A percentile compares a stretch with the other conserved stretches of the same genome.
Evolutionary conservation across 2,113 vertebrate genomes (phyloP).

Genomic region (Accipiter virgatus): DNA sequence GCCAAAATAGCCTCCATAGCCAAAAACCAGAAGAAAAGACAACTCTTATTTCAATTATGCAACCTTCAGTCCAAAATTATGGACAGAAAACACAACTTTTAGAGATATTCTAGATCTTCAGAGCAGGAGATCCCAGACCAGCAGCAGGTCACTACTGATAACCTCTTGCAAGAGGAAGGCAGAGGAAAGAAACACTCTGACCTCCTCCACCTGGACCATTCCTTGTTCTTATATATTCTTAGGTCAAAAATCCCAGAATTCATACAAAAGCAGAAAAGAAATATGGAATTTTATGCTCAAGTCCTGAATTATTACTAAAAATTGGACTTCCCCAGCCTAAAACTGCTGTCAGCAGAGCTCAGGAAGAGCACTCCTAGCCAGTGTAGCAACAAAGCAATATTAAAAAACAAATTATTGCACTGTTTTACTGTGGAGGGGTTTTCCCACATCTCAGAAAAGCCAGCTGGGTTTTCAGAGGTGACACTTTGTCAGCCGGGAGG

Average conservation of each 20-base stretch:
- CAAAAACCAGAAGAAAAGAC: background rate
- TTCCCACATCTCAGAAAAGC: background rate
- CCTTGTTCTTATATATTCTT: background rate
- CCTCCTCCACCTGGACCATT: background rate
- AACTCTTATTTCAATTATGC: background rate
- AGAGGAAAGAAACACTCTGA: background rate
- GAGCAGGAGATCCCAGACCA: background rate
- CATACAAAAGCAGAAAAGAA: background rate
- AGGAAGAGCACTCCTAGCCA: background rate
- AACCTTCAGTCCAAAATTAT: background rate
- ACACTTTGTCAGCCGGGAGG: background rate
- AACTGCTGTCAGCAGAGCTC: background rate
- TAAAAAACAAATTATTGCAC: background rate
- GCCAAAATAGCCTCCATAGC: background rate
- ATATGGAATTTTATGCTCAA: background rate
- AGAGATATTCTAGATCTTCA: background rate
- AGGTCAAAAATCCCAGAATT: background rate
- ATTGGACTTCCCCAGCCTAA: background rate
- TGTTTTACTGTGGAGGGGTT: background rate
- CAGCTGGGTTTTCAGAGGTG: background rate
- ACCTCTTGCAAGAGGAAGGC: background rate
- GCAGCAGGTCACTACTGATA: background rate
- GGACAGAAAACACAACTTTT: background rate
- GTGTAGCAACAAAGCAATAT: background rate
- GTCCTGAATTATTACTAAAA: background rate